These are phyloP conservation scores for Drosophila leontia DNA, from an alignment of 1,140 invertebrate species.

Conservation along the genomic window DNA sequence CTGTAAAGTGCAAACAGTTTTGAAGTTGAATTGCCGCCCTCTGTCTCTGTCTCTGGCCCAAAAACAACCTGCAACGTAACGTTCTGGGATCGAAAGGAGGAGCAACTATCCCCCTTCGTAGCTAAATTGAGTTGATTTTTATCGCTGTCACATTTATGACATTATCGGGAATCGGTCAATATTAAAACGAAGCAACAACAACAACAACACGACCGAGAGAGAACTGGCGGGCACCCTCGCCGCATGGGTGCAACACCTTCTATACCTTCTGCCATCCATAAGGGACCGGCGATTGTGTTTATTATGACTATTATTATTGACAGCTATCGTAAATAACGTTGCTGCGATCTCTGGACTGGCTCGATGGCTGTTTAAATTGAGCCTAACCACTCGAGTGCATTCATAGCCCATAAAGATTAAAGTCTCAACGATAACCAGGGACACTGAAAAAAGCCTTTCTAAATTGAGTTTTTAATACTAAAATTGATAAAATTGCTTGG, in stretches of 20 bases:
- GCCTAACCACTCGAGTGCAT: conserved; percentile 76
- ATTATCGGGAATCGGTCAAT: conserved; percentile 72
- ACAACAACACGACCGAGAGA: not conserved
- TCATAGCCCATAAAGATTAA: conserved; percentile 78
- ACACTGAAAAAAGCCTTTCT: conserved; percentile 1
- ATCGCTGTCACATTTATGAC: conserved; percentile 84
- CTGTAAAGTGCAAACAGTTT: conserved; percentile 65
- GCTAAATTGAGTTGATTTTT: conserved; percentile 73
- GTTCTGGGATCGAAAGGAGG: not conserved
- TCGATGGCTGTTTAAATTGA: conserved; percentile 64
- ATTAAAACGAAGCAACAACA: conserved; percentile 55
- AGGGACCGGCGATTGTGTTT: conserved; percentile 60
- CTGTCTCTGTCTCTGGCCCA: conserved; percentile 6
- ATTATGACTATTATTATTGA: conserved; percentile 77
- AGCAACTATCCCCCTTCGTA: not conserved
- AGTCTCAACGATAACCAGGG: conserved; percentile 62
- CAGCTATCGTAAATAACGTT: conserved; percentile 70
- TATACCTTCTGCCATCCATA: conserved; percentile 28
- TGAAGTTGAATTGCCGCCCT: conserved; percentile 45
- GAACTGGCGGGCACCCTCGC: conserved; percentile 30
- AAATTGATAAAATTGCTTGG: not conserved
- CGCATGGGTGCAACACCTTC: conserved; percentile 60
- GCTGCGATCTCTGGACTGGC: conserved; percentile 17
- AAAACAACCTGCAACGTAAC: conserved; percentile 52
- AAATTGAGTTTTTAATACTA: not conserved